These are phyloP conservation scores for Mobula hypostoma DNA, from an alignment of 2,113 vertebrate genomes.

Conservation along the genomic window DNA sequence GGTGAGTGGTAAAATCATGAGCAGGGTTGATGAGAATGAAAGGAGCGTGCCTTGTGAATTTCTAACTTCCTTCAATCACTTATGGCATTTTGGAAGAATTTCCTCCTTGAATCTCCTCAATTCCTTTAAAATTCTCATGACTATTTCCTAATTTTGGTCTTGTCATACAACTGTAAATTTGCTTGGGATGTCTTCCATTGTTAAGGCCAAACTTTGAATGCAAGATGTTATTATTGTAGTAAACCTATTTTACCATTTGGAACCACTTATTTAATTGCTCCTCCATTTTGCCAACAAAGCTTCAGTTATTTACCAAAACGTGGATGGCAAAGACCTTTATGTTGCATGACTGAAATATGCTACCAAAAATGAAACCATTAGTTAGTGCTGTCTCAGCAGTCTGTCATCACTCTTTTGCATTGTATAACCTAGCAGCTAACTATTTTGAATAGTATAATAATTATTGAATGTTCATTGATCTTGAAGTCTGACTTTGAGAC, in stretches of 20 bases:
- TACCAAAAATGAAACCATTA: neutral
- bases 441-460: neutral
- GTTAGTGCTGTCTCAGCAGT: neutral
- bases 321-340: neutral
- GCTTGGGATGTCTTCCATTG: neutral
- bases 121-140: neutral
- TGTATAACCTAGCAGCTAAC: neutral
- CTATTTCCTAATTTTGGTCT: neutral
- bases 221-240: neutral
- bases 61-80: neutral
- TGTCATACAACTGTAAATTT: neutral
- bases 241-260: neutral
- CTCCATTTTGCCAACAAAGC: neutral
- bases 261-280: neutral
- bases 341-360: neutral
- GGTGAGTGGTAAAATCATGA: too few species aligned
- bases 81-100: neutral
- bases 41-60: neutral
- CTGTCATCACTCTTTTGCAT: neutral
- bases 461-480: slow-evolving; percentile 5
- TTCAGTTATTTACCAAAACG: neutral
- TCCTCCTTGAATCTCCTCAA: neutral
- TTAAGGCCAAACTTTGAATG: neutral
- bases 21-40: too few species aligned
- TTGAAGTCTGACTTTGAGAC: slow-evolving; percentile 17